Base-by-base conservation (phyloP, 2,797 vertebrate species). In the Scomberomorus guttatus region DNA sequence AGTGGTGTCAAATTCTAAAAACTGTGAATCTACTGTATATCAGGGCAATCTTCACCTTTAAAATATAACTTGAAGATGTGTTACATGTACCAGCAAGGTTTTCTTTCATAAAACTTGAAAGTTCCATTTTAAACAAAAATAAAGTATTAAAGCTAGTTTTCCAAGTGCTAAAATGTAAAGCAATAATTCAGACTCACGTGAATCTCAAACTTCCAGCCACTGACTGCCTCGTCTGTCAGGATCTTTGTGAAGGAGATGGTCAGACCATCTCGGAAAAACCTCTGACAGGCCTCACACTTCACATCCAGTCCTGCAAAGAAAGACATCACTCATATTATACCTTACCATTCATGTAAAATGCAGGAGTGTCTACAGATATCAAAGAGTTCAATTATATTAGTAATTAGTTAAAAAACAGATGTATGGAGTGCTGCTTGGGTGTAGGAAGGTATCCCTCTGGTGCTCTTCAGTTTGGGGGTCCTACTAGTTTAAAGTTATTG, bases 211-310 rank as follows among this genome's bases (percentile, higher is more conserved):
- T 99, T 99, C 98, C 98, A 99, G 90, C 98, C 98, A 55, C 98
- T 99, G 92, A 99, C 98, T 82, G 98, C 98, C 93, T 99, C 98
- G 54, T 99, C 98, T 48, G 98, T 99, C 94, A 99, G 96, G 94
- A 99, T 99, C 95, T 99, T 99, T 87, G 98, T 99, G 92, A 99
- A 99, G 83, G 98, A 99, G 95, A 99, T 98, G 88, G 98, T 99
- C 90, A 99, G 90, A 81, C 98, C 98, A 94, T 99, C 98, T 92
- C 98, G 95, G 93, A 99, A 99, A 96, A 99, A 99, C 95, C 98
- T 96, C 94, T 99, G 98, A 94, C 98, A 99, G 44, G 98, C 98
- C 96, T 99, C 98, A 92, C 98, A 99, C 96, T 99, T 99, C 90
- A 99, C 97, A 96, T 99, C 98, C 92, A 99, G 96, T 93, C 98